A percentile compares a stretch with the other conserved stretches of the same genome.
These are phyloP conservation scores for Tinamus guttatus DNA, from an alignment of 2,113 vertebrate species.

Conservation along the genomic window DNA sequence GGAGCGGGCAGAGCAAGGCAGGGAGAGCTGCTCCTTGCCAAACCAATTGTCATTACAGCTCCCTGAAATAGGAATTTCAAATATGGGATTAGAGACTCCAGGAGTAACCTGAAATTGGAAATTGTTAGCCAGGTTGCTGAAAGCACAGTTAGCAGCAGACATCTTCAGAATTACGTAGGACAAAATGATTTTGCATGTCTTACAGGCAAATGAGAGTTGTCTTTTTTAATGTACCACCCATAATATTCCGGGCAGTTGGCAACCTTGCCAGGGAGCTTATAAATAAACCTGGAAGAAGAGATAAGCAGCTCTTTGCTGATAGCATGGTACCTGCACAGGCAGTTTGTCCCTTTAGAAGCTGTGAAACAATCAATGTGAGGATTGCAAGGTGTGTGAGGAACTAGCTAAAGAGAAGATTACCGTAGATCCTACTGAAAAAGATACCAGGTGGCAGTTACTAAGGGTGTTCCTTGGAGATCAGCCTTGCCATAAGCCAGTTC, in stretches of 20 bases:
- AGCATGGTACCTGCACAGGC: neutral
- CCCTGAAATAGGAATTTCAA: slow-evolving; percentile 7
- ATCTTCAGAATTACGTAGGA: neutral
- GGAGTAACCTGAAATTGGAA: slow-evolving; percentile 25
- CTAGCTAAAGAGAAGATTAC: neutral
- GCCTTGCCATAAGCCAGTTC: neutral
- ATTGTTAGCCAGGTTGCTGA: neutral
- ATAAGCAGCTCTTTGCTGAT: neutral
- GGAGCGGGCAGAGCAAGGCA: neutral
- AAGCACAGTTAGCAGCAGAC: neutral
- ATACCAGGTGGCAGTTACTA: neutral
- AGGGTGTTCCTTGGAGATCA: neutral
- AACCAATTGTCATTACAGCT: neutral
- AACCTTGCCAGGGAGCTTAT: neutral
- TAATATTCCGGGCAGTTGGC: neutral
- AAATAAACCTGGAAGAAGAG: neutral
- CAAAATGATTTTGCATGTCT: slow-evolving; percentile 12
- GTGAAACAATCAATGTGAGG: neutral
- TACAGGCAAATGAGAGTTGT: neutral
- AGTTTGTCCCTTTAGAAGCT: neutral
- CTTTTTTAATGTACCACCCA: neutral
- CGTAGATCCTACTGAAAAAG: neutral
- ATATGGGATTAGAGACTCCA: slow-evolving; percentile 20
- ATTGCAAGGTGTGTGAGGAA: neutral
- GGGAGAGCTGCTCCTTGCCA: neutral